Conservation (phyloP, 2,113 vertebrate genomes). For the Petrocephalus zakoni region DNA sequence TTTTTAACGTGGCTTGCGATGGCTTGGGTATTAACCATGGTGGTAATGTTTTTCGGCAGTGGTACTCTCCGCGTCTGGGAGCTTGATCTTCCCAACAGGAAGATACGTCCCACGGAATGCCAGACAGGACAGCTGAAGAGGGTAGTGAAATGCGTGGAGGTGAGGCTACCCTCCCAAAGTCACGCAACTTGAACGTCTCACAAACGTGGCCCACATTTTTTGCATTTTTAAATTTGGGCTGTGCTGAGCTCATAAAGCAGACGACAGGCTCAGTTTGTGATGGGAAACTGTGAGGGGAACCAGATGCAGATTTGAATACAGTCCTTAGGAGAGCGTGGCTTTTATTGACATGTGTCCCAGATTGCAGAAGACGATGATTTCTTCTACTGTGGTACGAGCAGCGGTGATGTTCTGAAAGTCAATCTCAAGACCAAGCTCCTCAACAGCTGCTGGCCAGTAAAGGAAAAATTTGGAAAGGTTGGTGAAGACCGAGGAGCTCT, state of each 20-base stretch:
- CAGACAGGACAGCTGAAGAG: conserved; percentile 66
- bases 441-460: conserved; percentile 60
- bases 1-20: neutral
- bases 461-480: conserved; percentile 68
- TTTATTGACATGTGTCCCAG: conserved; percentile 39
- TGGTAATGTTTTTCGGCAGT: conserved; percentile 52
- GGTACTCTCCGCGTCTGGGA: conserved; percentile 77
- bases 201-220: neutral
- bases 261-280: too few species aligned
- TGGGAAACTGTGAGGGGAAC: neutral
- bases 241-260: neutral
- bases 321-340: neutral
- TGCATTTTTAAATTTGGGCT: neutral
- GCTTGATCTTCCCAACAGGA: conserved; percentile 69
- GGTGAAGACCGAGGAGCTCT: conserved; percentile 30
- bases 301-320: neutral
- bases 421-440: conserved; percentile 61
- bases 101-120: conserved; percentile 71
- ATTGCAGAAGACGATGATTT: conserved; percentile 65
- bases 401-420: conserved; percentile 76
- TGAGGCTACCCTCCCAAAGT: conserved; percentile 36
- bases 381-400: conserved; percentile 78
- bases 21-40: conserved; percentile 28
- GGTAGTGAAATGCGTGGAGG: conserved; percentile 62
- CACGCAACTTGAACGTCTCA: neutral